Base-by-base conservation (phyloP, 2,888 invertebrate species). In the Drosophila pseudotalamancana region DNA sequence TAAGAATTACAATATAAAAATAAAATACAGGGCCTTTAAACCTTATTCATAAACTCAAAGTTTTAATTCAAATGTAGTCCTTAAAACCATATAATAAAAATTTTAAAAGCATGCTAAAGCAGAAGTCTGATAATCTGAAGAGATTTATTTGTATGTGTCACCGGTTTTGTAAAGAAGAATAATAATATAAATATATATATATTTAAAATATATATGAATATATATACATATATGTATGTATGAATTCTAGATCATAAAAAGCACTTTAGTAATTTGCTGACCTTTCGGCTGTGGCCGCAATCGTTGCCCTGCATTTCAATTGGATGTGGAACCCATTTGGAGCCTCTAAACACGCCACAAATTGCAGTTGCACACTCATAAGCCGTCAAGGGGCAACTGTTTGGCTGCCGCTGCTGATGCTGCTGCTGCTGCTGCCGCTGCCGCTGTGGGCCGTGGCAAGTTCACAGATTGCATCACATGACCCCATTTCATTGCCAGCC, bases 401-500 rank as follows among this genome's bases (percentile, higher is more conserved):
- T 59, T 21, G 40, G 40, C 11, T 14, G 40, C 25, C 4, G 40
- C 16, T 14, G 23, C 40, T 21, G 21, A 19, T 18, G 37, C 11
- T n/a, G 40, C 25, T 9, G 40, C 16, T 14, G 23, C 40, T 21
- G 21, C 37, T 18, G 37, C 11, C 18, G 29, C n/a, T 21, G 39
- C 21, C 1, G 42, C 27, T 43, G 40, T 40, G 40, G 40, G 40
- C 27, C 21, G 63, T 62, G 46, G 53, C 78, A 79, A 72, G 73
- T 76, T 62, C 63, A 42, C 37, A 70, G 81, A 80, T 80, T 80
- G 85, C 80, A 87, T 84, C 87, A 80, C 54, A 32, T 67, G 63
- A 77, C 81, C 87, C 48, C 69, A 64, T 54, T 84, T 84, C 46
- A 34, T 11, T 51, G 65, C 61, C 54, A 86, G 61, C 62, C 77